Percentiles rank a stretch among this genome's conserved stretches.
These are phyloP conservation scores for Cervus canadensis DNA, from an alignment of 2,113 vertebrate species.

Conservation along the genomic window DNA sequence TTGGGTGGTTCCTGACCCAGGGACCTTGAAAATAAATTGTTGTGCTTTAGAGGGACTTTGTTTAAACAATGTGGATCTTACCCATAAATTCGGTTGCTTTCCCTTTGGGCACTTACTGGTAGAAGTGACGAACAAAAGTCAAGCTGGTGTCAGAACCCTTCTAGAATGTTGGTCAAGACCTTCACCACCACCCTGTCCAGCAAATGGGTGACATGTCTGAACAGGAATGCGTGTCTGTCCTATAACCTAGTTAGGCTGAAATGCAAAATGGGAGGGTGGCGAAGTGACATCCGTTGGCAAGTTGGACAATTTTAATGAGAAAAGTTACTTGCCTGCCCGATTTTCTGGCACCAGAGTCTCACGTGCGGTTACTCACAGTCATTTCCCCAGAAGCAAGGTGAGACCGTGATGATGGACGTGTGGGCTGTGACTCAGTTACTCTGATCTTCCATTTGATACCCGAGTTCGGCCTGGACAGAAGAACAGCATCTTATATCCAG, in stretches of 20 bases:
- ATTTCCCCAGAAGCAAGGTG: background rate
- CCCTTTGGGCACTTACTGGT: background rate
- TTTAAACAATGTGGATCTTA: background rate
- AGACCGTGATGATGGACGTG: background rate
- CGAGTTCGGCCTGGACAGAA: background rate
- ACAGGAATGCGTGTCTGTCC: background rate
- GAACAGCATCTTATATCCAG: background rate
- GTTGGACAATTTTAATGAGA: background rate
- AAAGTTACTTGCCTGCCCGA: background rate
- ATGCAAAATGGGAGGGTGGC: background rate
- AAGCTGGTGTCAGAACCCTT: background rate
- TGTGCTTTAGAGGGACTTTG: background rate
- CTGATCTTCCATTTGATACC: background rate
- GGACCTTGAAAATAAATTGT: background rate
- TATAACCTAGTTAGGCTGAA: background rate
- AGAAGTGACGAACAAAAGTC: background rate
- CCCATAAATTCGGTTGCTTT: background rate
- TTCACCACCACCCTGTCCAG: background rate
- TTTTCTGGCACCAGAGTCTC: background rate
- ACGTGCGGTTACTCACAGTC: background rate
- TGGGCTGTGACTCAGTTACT: background rate
- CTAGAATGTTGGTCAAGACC: background rate
- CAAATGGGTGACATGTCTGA: background rate
- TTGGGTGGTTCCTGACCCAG: background rate
- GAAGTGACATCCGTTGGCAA: background rate